Evolutionary conservation across 2,797 vertebrate genomes (phyloP), one percentile per base, ranked within the genome.

Genomic region (Loriculus beryllinus): DNA sequence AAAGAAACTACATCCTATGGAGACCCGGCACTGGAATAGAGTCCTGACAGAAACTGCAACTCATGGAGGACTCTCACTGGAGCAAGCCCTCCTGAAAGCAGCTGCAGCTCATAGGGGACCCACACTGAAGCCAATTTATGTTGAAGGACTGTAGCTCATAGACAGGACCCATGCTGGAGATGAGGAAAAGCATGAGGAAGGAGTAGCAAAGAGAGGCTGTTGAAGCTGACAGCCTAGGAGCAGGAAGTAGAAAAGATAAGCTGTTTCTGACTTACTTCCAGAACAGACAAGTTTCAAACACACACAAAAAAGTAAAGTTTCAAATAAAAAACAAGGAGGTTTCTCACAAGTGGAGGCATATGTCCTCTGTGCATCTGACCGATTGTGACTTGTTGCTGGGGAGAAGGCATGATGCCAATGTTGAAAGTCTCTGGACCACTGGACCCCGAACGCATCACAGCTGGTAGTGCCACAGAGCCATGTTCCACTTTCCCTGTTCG

Each of bases 321-420:
- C 21, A 51, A 51, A 28, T 17, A 79, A 16, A 60, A 59, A 68
- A 67, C 33, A 81, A 76, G 22, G 9, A 48, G 29, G 33, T 16
- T 77, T n/a, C 99, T 98, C 97, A 99, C 99, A 98, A 99, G 98
- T 0, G 99, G 99, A 72, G 99, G 99, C 99, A 99, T 99, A 90
- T 99, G 99, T 91, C 99, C 99, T 95, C 98, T 98, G 98, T 99
- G 99, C 99, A 99, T 99, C 97, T 99, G 99, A 51, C 99, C 99
- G 3, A 97, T 98, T 62, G 98, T 99, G 96, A 99, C 98, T 92
- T 99, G 99, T 92, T 99, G 99, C 97, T 99, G 99, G 0, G 99
- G 98, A 1, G 98, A 99, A 62, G 99, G 99, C 99, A 99, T 99
- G 40, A 98, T 98, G 92, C 99, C 99, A 68, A 99, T 25, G 49